Conservation (phyloP, 1,140 invertebrate genomes). For the Anoplophora glabripennis region DNA sequence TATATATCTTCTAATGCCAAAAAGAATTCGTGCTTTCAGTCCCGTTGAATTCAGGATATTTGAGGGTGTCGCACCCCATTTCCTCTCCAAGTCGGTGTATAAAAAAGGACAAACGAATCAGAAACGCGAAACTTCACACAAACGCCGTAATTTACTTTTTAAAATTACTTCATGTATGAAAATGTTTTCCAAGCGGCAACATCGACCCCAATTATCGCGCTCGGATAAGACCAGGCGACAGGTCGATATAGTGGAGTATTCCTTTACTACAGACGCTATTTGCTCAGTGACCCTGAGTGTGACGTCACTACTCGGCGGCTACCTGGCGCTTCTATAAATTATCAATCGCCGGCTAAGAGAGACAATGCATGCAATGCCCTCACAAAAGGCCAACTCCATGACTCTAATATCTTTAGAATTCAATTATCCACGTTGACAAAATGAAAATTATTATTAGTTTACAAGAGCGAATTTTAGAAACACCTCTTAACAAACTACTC, state of each 20-base stretch:
- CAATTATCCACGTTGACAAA: too few species aligned
- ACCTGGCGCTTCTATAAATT: slow-evolving; percentile 9
- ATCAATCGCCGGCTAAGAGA: slow-evolving; percentile 1
- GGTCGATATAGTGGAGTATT: slow-evolving; percentile 14
- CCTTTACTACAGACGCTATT: slow-evolving; percentile 12
- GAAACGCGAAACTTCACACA: slow-evolving; percentile 6
- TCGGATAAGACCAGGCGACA: slow-evolving; percentile 3
- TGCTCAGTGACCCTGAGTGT: slow-evolving; percentile 11
- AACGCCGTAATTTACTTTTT: slow-evolving; percentile 11
- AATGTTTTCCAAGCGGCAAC: not conserved
- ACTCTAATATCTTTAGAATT: too few species aligned
- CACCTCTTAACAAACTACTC: too few species aligned
- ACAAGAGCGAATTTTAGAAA: too few species aligned
- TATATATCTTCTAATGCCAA: too few species aligned
- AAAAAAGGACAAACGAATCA: slow-evolving; percentile 5
- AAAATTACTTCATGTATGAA: too few species aligned
- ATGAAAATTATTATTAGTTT: too few species aligned
- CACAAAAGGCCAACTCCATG: slow-evolving; percentile 1
- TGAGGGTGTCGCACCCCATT: slow-evolving; percentile 1
- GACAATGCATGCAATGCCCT: not conserved
- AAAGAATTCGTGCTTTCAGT: too few species aligned
- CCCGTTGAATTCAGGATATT: not conserved
- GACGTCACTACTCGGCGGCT: slow-evolving; percentile 11
- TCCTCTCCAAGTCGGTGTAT: slow-evolving; percentile 11
- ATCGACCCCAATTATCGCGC: slow-evolving; percentile 9